Percentiles rank a stretch among this genome's conserved stretches.
phyloP scores from a whole-genome alignment of 2,113 vertebrate species.

The Plectropomus leopardus region DNA sequence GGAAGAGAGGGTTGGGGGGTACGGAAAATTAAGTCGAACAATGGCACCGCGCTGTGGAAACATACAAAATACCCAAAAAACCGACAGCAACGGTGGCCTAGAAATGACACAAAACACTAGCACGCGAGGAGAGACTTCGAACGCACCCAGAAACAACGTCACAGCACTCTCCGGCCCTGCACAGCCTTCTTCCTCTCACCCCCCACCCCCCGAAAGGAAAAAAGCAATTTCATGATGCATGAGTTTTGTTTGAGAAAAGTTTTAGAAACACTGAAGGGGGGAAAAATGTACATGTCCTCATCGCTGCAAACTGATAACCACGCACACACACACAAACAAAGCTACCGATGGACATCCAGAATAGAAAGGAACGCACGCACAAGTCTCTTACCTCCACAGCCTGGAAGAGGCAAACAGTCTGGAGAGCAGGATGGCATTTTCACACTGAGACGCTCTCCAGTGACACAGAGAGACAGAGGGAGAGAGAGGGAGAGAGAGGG shows the following conservation, averaged over 20 bases:
- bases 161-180: constrained; percentile 60
- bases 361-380: constrained; percentile 32
- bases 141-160: constrained; percentile 60
- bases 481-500: constrained; percentile 38
- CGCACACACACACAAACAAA: background rate
- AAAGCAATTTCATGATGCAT: constrained; percentile 65
- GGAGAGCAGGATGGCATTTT: constrained; percentile 90
- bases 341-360: constrained; percentile 24
- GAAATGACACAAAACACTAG: constrained; percentile 49
- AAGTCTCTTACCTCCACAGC: constrained; percentile 90
- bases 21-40: constrained; percentile 57
- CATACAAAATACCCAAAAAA: constrained; percentile 8
- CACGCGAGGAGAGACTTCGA: constrained; percentile 38
- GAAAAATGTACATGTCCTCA: constrained; percentile 33
- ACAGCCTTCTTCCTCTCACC: constrained; percentile 49
- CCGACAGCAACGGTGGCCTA: constrained; percentile 20
- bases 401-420: constrained; percentile 92
- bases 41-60: constrained; percentile 41
- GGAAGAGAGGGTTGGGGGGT: background rate
- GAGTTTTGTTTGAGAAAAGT: constrained; percentile 75
- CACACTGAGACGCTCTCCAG: constrained; percentile 84
- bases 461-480: constrained; percentile 76
- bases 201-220: constrained; percentile 44
- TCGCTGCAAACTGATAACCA: constrained; percentile 34
- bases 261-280: constrained; percentile 44